Percentiles rank a stretch among this genome's conserved stretches.
Evolutionary conservation across 2,888 invertebrate species (phyloP).

Genomic region (Rotaria macrura): DNA sequence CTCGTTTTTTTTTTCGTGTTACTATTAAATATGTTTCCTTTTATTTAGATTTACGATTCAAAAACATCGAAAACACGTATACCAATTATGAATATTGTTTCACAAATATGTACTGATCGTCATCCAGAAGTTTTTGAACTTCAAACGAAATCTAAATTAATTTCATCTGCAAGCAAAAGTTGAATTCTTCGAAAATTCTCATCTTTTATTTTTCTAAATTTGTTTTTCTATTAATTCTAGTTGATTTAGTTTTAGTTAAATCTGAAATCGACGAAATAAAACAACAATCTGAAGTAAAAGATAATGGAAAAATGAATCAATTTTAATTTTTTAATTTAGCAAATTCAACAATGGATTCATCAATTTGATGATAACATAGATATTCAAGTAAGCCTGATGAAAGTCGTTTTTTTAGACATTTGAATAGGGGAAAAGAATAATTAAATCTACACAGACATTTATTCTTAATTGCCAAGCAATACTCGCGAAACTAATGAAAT

Average conservation of each 20-base stretch:
- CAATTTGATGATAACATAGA: background rate
- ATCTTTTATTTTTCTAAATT: too few species aligned
- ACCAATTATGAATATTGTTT: background rate
- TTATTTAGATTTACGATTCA: background rate
- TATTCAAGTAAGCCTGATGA: background rate
- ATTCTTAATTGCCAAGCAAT: background rate
- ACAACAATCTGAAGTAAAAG: background rate
- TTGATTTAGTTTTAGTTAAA: background rate
- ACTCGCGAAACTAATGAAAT: background rate
- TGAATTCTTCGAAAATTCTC: too few species aligned
- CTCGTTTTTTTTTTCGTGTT: too few species aligned
- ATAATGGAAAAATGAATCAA: background rate
- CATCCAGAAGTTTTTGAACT: background rate
- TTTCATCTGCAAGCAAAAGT: background rate
- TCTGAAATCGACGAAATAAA: background rate
- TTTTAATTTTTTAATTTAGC: background rate
- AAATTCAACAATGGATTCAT: background rate
- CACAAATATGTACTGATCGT: background rate
- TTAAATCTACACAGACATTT: background rate
- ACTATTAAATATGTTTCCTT: background rate
- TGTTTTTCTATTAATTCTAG: background rate
- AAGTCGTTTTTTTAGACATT: background rate
- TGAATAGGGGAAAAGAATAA: background rate
- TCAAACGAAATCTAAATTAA: background rate
- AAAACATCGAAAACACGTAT: background rate